Percentiles rank a stretch among this genome's conserved stretches.
Evolutionary conservation across 2,888 invertebrate species (phyloP).

Genomic region (Aleiodes testaceus): DNA sequence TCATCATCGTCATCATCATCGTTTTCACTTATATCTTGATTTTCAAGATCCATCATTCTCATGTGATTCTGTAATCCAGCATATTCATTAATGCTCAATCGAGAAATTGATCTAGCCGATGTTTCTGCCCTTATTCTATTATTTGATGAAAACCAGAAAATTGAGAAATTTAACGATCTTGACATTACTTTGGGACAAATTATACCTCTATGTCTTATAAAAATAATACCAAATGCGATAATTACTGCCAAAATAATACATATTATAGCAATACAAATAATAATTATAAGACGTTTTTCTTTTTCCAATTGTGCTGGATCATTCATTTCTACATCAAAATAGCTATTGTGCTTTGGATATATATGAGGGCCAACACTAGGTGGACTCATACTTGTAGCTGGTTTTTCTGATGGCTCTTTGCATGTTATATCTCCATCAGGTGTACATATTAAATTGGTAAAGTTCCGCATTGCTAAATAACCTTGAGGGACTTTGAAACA

Average conservation of each 20-base stretch:
- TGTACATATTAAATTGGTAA: conserved; percentile 77
- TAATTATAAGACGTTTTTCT: conserved; percentile 67
- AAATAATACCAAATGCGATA: conserved; percentile 65
- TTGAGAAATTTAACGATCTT: conserved; percentile 61
- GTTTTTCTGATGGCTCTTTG: conserved; percentile 74
- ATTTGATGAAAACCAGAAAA: conserved; percentile 65
- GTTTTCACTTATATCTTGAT: conserved; percentile 59
- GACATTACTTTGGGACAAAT: conserved; percentile 69
- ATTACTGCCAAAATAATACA: conserved; percentile 65
- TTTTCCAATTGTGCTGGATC: conserved; percentile 67
- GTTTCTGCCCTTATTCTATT: conserved; percentile 73
- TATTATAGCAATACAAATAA: conserved; percentile 66
- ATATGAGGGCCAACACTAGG: conserved; percentile 70
- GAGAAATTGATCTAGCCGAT: conserved; percentile 78
- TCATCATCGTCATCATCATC: conserved; percentile 64
- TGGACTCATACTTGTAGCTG: conserved; percentile 65
- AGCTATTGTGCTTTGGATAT: conserved; percentile 67
- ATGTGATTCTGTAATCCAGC: conserved; percentile 78
- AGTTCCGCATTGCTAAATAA: conserved; percentile 78
- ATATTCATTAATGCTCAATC: conserved; percentile 78
- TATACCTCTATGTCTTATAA: conserved; percentile 65
- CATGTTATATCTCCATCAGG: conserved; percentile 75
- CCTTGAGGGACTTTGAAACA: conserved; percentile 81
- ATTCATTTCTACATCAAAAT: conserved; percentile 70
- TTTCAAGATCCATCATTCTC: conserved; percentile 74